Base-by-base conservation (phyloP, 53 echinoderm and acorn worm genomes). In the Mesocentrotus franciscanus region DNA sequence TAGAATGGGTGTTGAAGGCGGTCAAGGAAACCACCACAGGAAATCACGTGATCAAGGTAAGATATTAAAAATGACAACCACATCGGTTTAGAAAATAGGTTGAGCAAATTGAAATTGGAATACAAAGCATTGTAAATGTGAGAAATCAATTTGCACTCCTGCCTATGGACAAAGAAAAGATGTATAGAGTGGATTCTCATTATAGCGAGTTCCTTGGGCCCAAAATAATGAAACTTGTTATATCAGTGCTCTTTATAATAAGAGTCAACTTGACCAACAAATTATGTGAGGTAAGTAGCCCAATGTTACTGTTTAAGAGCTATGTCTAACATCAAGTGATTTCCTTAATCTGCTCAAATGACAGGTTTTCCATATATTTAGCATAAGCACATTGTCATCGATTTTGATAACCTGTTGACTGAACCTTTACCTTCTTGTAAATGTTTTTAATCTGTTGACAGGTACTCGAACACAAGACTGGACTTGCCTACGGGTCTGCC, bases 391-490 rank as follows among this genome's bases (percentile, higher is more conserved):
- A 78, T 78, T 10, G 27, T 35, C 78, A 9, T 61, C 61, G 12
- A 35, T 78, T 78, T 78, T 78, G 78, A 78, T 78, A n/a, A 78
- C 78, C 9, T 78, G 27, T 78, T 78, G 78, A 78, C 78, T 78
- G 30, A 78, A 78, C 78, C 1, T 78, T 78, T 20, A 81, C 14
- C 9, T 84, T 84, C 42, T 84, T 34, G 84, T 84, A 84, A 84
- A 84, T 84, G 14, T 84, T 84, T 84, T 84, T 32, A 84, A 84
- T 84, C 84, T 39, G 84, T 84, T 12, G 16, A 84, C 84, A 84
- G 84, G 84, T 84, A 35, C 36, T 36, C 84, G 14, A 84, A 84
- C 39, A 84, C 84, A 84, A 84, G 14, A 36, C 84, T 17, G 84
- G 16, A 33, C 36, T 78, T 16, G 27, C 14, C 9, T 78, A 78